Evolutionary conservation across 37 sponge, comb jelly and placozoan species (phyloP).

Genomic region (Dysidea cf. avara): DNA sequence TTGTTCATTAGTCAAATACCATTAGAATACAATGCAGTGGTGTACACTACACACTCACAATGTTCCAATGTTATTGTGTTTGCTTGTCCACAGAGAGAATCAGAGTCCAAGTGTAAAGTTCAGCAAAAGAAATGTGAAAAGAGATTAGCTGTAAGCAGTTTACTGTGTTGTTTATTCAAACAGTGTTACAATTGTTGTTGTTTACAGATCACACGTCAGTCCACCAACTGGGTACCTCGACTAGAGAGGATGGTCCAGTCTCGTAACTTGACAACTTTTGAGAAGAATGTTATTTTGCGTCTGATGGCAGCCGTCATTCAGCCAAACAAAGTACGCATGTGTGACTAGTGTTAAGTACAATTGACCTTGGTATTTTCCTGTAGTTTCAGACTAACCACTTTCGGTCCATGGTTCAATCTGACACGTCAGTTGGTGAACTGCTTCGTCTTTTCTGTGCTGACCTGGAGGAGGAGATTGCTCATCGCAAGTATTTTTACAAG

Average conservation of each 20-base stretch:
- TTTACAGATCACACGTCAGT: too few relatives aligned
- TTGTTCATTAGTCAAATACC: neutral
- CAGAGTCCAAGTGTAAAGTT: conserved; percentile 56
- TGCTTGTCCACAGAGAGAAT: conserved; percentile 51
- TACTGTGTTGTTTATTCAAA: conserved; percentile 41
- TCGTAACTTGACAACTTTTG: conserved; percentile 62
- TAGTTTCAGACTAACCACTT: conserved; percentile 11
- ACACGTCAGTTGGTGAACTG: conserved; percentile 45
- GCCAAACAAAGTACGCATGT: conserved; percentile 61
- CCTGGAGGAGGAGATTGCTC: conserved; percentile 71
- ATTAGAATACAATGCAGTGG: neutral
- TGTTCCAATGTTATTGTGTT: neutral
- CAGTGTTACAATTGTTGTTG: conserved; percentile 48
- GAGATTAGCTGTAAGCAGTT: conserved; percentile 45
- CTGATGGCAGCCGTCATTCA: conserved; percentile 76
- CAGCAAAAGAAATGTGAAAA: conserved; percentile 64
- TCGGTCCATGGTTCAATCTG: neutral
- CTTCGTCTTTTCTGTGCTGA: conserved; percentile 61
- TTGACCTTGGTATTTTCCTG: neutral
- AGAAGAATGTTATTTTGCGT: conserved; percentile 71
- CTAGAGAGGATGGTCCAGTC: conserved; percentile 72
- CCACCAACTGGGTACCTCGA: too few relatives aligned
- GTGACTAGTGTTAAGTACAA: neutral
- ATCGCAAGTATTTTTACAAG: too few relatives aligned
- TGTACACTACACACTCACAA: neutral